phyloP scores from a whole-genome alignment of 2,113 vertebrate genomes.

The Okapia johnstoni region DNA sequence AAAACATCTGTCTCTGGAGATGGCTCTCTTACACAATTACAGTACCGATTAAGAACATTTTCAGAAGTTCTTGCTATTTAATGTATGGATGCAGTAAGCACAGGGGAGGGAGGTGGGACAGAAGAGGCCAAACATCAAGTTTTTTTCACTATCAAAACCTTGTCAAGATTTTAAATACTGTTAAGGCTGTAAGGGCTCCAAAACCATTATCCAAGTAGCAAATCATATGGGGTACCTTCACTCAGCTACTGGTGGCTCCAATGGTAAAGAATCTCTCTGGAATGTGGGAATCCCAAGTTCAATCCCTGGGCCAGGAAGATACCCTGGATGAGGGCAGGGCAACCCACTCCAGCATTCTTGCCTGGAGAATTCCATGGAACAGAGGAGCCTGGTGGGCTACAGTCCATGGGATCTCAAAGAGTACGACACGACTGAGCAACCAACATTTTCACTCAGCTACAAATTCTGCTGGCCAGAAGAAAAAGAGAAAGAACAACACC shows the following conservation, averaged over 20 bases:
- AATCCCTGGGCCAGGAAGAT: not conserved
- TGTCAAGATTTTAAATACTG: conserved; percentile 17
- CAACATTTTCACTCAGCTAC: not conserved
- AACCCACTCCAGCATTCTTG: not conserved
- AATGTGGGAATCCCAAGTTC: not conserved
- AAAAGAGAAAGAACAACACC: not conserved
- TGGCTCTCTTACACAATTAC: conserved; percentile 48
- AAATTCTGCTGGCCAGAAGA: not conserved
- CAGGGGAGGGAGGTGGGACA: not conserved
- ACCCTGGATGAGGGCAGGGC: not conserved
- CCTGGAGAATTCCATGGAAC: not conserved
- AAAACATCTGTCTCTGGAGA: conserved; percentile 1
- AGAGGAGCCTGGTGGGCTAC: not conserved
- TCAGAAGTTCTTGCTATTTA: conserved; percentile 46
- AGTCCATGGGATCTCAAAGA: not conserved
- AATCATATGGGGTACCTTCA: not conserved
- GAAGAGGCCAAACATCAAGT: not conserved
- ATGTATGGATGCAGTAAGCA: not conserved
- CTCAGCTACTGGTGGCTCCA: not conserved
- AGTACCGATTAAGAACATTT: conserved; percentile 39
- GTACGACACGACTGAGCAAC: not conserved
- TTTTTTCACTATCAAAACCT: not conserved
- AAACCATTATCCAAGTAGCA: conserved; percentile 22
- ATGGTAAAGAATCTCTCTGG: not conserved
- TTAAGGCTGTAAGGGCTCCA: conserved; percentile 13